Base-by-base conservation (phyloP, 1,140 invertebrate species). In the Drosophila setifemur region DNA sequence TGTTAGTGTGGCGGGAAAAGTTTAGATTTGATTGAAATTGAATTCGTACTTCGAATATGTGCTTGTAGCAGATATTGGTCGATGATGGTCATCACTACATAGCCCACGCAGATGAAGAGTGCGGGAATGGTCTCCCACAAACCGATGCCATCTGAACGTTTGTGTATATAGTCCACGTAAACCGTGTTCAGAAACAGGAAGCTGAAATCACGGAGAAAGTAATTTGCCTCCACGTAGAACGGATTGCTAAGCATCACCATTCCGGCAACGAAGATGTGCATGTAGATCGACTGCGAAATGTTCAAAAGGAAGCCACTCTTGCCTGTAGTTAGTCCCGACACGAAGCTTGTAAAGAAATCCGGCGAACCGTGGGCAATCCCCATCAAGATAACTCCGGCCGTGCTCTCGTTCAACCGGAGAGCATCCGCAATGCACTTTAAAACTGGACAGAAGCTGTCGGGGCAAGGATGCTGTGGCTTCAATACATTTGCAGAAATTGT, bases 341-440 rank as follows among this genome's bases (percentile, higher is more conserved):
- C 67, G 3, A 63, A 2, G 6, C 39, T 92, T 14, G 94, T 94
- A 87, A 96, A 95, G 23, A 96, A 92, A 89, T 96, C 95, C 5
- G 95, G 93, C 1, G 95, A 93, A 25, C 95, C 95, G 91, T 96
- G 96, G 16, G 95, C 95, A 88, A 96, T 94, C 0, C 95, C 95
- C 72, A 96, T 78, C 64, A 96, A 92, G 18, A 95, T 96, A 4
- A 96, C 94, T 12, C 95, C 95, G 9, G 95, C 95, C 68, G 96
- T 92, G 88, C 94, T 95, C 69, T 96, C 94, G 52, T 94, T 95
- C 19, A 96, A 89, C 37, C 90, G 91, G 31, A 95, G 79, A 8
- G 92, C 91, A 54, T 92, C 90, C 0, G 94, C 92, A 28, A 96
- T 94, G 2, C 93, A 92, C 35, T 93, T 90, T 16, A 96, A 81